Evolutionary conservation across 2,888 invertebrate genomes (phyloP), one percentile per base, ranked within the genome.

Genomic region (Epinotia demarniana): DNA sequence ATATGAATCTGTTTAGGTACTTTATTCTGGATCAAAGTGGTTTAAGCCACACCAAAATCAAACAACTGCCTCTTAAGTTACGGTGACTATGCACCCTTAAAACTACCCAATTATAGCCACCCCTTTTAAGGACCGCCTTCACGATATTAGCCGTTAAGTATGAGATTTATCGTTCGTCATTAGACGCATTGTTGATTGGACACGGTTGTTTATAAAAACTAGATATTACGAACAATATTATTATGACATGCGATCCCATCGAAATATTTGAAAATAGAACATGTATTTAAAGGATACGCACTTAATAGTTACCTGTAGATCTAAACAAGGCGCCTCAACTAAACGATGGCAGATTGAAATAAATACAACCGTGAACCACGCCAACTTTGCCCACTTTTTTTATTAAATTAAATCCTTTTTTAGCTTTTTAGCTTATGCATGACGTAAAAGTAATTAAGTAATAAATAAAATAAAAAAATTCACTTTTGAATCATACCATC

Each of bases 111-210:
- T 92, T 91, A 91, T 89, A 89, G 87, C 64, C 75, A 75, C 90
- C 91, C 87, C 89, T 89, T 90, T 87, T 90, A 87, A 86, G 86
- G 86, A 85, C 79, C 85, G 90, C 90, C 87, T 81, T 80, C 13
- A 86, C 78, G 86, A 89, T 87, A 90, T 91, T 92, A 91, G 86
- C 86, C 84, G 81, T 83, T 89, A 83, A 85, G 87, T 89, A 84
- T 86, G 87, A 90, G 91, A 93, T 92, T 92, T 92, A 92, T 92
- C 89, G 87, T 83, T 78, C 85, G 86, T 91, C 91, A 90, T 92
- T 91, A 90, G 80, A 81, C 78, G 81, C 85, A 83, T 86, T 85
- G 88, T 84, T 88, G 88, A 91, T 92, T 90, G 87, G 88, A 83
- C 82, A 86, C 84, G 86, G 86, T 82, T 86, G 81, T 77, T 75